Percentiles rank a stretch among this genome's conserved stretches.
Evolutionary conservation across 2,888 invertebrate genomes (phyloP).

Genomic region (Epicampocera succincta): DNA sequence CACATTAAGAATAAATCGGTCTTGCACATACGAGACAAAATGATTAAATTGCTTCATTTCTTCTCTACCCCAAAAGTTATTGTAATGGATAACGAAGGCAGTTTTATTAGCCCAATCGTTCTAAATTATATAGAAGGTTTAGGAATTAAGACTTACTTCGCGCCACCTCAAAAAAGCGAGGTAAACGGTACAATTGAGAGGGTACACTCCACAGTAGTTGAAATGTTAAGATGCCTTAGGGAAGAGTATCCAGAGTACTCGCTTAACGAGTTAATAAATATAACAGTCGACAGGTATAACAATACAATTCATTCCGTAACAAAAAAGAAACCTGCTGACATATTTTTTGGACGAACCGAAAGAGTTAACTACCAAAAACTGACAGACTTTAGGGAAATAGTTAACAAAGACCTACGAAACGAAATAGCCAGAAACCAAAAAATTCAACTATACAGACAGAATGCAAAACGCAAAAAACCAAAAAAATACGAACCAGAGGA

Average conservation of each 20-base stretch:
- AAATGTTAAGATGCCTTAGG: constrained; percentile 16
- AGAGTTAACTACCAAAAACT: constrained; percentile 29
- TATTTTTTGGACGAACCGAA: constrained; percentile 22
- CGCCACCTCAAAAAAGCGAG: constrained; percentile 10
- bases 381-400: constrained; percentile 5
- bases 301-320: constrained; percentile 27
- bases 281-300: constrained; percentile 25
- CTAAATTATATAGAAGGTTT: constrained; percentile 6
- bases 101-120: constrained; percentile 23
- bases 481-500: neutral
- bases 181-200: constrained; percentile 20
- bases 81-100: constrained; percentile 28
- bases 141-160: constrained; percentile 8
- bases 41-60: constrained; percentile 27
- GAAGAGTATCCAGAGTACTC: constrained; percentile 2
- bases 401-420: constrained; percentile 20
- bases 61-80: constrained; percentile 12
- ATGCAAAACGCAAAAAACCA: constrained; percentile 6
- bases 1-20: constrained; percentile 25
- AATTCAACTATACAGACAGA: constrained; percentile 22
- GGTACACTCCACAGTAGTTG: constrained; percentile 12
- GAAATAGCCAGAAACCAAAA: constrained; percentile 36
- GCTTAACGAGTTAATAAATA: neutral
- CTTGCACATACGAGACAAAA: constrained; percentile 7
- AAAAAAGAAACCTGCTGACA: constrained; percentile 22